Conservation (phyloP, 1,140 invertebrate species). For the Heterodera carotae region DNA sequence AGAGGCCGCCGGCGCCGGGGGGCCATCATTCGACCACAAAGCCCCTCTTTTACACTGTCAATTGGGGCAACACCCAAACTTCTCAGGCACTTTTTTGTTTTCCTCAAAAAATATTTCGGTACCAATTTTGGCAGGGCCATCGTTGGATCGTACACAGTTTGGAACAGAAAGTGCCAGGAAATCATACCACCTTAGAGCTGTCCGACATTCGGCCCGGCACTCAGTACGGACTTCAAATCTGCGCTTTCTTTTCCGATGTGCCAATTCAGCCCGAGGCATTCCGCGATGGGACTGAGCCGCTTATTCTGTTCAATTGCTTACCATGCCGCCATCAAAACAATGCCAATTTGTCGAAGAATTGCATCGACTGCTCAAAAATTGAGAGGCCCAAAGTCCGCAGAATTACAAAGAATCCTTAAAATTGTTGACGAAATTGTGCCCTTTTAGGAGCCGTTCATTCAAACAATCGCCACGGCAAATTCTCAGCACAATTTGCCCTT, state of each 20-base stretch:
- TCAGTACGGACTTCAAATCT: constrained; percentile 51
- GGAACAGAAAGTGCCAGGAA: constrained; percentile 45
- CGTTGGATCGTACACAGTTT: constrained; percentile 38
- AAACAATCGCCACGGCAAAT: neutral
- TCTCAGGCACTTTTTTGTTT: neutral
- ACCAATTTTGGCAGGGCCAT: constrained; percentile 21
- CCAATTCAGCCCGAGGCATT: constrained; percentile 11
- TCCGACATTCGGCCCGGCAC: constrained; percentile 18
- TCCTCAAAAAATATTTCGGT: neutral
- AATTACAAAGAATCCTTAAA: too few relatives aligned
- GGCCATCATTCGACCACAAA: neutral
- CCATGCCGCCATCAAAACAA: constrained; percentile 18
- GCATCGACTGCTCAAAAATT: constrained; percentile 50
- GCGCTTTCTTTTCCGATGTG: constrained; percentile 41
- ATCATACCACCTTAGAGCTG: constrained; percentile 44
- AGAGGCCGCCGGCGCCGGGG: constrained; percentile 37
- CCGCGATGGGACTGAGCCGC: constrained; percentile 43
- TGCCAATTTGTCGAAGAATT: constrained; percentile 15
- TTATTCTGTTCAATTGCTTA: constrained; percentile 49
- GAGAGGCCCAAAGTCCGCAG: constrained; percentile 26
- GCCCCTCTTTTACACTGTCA: constrained; percentile 45
- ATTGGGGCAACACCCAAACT: constrained; percentile 37
- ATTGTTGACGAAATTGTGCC: too few relatives aligned
- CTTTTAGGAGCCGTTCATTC: too few relatives aligned
- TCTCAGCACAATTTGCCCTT: neutral